Evolutionary conservation across 2,888 invertebrate species (phyloP).

Genomic region (Atethmia centrago): DNA sequence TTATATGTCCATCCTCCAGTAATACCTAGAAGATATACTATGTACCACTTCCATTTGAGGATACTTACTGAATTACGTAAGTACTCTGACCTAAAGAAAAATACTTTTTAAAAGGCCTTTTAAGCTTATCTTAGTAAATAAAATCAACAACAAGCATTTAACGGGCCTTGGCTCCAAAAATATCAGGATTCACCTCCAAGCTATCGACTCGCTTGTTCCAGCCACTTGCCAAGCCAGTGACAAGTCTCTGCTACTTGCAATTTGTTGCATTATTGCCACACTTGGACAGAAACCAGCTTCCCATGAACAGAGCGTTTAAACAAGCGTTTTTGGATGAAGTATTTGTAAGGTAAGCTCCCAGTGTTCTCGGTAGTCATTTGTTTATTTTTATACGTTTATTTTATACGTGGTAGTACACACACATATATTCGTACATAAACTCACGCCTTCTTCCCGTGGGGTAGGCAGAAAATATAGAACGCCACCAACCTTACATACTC

Average conservation of each 20-base stretch:
- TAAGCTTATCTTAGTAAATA: conserved; percentile 25
- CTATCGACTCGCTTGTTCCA: conserved; percentile 4
- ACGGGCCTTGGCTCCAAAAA: conserved; percentile 15
- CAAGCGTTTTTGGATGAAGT: conserved; percentile 24
- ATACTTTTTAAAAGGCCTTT: conserved; percentile 4
- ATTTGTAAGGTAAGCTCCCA: conserved; percentile 16
- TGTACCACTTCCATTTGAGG: neutral
- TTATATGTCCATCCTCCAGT: neutral
- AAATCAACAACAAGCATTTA: conserved; percentile 32
- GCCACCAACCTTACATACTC: no score
- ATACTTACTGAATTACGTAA: conserved; percentile 24
- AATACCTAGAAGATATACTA: neutral
- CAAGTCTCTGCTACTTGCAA: conserved; percentile 21
- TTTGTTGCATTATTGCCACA: conserved; percentile 11
- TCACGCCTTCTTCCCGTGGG: no score
- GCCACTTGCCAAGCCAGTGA: conserved; percentile 15
- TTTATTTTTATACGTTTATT: conserved; percentile 4
- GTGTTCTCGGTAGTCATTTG: neutral
- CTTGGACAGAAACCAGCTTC: conserved; percentile 34
- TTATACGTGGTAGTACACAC: neutral
- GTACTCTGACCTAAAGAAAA: conserved; percentile 4
- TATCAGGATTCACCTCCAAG: conserved; percentile 2
- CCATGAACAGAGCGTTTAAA: conserved; percentile 20
- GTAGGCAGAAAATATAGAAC: no score
- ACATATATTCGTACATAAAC: neutral